A percentile compares a stretch with the other conserved stretches of the same genome.
These are phyloP conservation scores for Drosophila sp. DNA, from an alignment of 1,140 invertebrate genomes.

Conservation along the genomic window DNA sequence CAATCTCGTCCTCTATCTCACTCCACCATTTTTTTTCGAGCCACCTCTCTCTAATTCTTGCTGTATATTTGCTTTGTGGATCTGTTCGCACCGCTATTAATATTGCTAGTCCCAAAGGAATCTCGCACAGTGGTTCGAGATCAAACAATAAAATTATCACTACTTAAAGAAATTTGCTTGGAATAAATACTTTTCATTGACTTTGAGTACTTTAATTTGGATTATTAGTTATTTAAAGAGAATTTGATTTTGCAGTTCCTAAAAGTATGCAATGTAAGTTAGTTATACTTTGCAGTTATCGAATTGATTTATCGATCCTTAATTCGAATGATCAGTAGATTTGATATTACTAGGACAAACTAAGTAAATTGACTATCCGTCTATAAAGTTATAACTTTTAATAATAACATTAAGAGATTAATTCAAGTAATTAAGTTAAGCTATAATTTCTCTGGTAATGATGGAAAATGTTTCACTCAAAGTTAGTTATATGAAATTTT, in stretches of 20 bases:
- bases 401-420: too few relatives aligned
- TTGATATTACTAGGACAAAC: too few relatives aligned
- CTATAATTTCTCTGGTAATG: too few relatives aligned
- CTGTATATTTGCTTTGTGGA: conserved; percentile 63
- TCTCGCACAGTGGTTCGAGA: not conserved
- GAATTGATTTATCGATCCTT: not conserved
- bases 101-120: conserved; percentile 29
- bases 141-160: not conserved
- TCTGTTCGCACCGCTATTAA: conserved; percentile 60
- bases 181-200: too few relatives aligned
- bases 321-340: not conserved
- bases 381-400: too few relatives aligned
- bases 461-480: too few relatives aligned
- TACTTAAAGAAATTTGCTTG: too few relatives aligned
- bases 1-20: conserved; percentile 54
- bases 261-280: not conserved
- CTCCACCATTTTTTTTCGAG: not conserved
- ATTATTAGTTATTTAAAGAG: too few relatives aligned
- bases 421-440: too few relatives aligned
- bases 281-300: not conserved
- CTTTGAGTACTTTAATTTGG: too few relatives aligned
- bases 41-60: conserved; percentile 15
- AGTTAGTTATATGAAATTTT: not conserved
- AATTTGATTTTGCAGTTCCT: not conserved
- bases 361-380: too few relatives aligned